Conservation (phyloP, 2,797 vertebrate genomes). For the Crossoptilon crossoptilon region DNA sequence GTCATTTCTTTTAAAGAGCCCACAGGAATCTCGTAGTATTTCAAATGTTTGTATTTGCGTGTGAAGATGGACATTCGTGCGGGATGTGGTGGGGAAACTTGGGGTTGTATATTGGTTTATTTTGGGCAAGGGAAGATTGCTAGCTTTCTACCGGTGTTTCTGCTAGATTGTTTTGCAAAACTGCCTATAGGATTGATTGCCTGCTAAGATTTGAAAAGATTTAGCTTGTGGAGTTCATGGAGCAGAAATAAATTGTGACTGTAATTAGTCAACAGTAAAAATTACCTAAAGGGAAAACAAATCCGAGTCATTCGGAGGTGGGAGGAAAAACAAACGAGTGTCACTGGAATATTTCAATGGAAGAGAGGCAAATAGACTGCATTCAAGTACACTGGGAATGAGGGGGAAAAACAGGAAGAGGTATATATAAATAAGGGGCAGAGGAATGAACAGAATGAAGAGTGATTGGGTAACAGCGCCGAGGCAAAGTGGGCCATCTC, state of each 20-base stretch:
- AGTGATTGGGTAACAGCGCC: neutral
- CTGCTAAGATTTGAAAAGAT: neutral
- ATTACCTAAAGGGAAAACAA: neutral
- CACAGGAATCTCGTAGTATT: constrained; percentile 5
- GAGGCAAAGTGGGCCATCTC: neutral
- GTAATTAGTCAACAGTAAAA: neutral
- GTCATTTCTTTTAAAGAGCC: constrained; percentile 6
- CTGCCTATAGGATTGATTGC: neutral
- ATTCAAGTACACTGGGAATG: neutral
- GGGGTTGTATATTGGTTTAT: constrained; percentile 30
- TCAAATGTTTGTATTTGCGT: constrained; percentile 21
- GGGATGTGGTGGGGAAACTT: constrained; percentile 8
- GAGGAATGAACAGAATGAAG: constrained; percentile 35
- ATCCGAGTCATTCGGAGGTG: neutral
- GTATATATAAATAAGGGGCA: neutral
- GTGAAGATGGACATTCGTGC: neutral
- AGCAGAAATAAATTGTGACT: neutral
- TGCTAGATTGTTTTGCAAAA: constrained; percentile 9
- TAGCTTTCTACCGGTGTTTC: constrained; percentile 25
- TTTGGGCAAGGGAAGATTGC: constrained; percentile 1
- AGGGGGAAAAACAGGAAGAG: neutral
- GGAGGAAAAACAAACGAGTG: neutral
- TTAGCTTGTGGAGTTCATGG: neutral
- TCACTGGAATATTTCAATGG: neutral
- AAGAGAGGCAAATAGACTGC: neutral